Percentiles rank a stretch among this genome's conserved stretches.
Conservation (phyloP, 2,888 invertebrate genomes). For the Entomobrya proxima region DNA sequence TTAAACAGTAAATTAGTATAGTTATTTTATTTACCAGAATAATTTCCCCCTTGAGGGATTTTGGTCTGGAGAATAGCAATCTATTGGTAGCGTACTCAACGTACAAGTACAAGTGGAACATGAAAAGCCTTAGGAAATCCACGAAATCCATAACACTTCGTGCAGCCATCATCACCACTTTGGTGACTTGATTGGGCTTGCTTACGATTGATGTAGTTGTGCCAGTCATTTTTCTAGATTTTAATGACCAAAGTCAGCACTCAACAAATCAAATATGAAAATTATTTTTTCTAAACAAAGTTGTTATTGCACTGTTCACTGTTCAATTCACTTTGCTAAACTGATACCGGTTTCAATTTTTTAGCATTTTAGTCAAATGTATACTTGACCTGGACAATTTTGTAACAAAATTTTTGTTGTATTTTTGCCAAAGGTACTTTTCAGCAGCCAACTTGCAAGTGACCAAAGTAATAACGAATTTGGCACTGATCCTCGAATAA, state of each 20-base stretch:
- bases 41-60: slow-evolving; percentile 70
- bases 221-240: background rate
- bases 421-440: no score
- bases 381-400: no score
- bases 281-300: no score
- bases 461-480: no score
- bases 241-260: background rate
- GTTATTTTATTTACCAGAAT: slow-evolving; percentile 65
- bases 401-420: no score
- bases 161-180: background rate
- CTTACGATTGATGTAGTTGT: background rate
- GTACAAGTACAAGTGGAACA: slow-evolving; percentile 70
- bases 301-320: no score
- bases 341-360: no score
- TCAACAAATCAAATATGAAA: background rate
- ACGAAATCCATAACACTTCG: slow-evolving; percentile 54
- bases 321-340: no score
- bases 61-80: slow-evolving; percentile 61
- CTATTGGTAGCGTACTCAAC: slow-evolving; percentile 61
- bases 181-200: slow-evolving; percentile 6
- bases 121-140: slow-evolving; percentile 67
- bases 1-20: background rate
- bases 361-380: no score
- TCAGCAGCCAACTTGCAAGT: no score
- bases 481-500: no score